phyloP scores from a whole-genome alignment of 2,888 invertebrate genomes.

The Nemotelus pantherinus region DNA sequence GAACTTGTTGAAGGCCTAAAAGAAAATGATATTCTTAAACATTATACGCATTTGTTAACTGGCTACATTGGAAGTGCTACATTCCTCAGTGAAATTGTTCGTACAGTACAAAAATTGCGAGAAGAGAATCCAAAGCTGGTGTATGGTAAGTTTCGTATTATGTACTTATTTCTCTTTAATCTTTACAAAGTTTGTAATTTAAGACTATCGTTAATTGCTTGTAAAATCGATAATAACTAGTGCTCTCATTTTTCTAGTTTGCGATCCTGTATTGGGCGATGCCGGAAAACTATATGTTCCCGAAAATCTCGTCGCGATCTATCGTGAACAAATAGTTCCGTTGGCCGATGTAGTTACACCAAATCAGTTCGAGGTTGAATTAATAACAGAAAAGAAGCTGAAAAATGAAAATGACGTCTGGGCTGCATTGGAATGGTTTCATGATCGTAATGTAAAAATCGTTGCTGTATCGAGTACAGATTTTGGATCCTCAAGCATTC shows the following conservation, averaged over 20 bases:
- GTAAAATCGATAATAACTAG: neutral
- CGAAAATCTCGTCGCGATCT: constrained; percentile 85
- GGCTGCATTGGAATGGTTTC: constrained; percentile 80
- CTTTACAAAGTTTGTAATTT: too few species aligned
- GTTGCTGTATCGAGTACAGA: constrained; percentile 90
- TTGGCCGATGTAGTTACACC: constrained; percentile 95
- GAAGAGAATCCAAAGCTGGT: constrained; percentile 80
- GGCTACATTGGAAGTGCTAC: constrained; percentile 92
- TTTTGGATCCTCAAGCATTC: constrained; percentile 70
- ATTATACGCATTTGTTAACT: constrained; percentile 89
- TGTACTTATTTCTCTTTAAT: too few species aligned
- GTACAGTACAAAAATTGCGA: constrained; percentile 80
- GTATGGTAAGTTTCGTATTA: constrained; percentile 74
- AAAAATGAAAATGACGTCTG: constrained; percentile 75
- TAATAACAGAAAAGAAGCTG: constrained; percentile 81
- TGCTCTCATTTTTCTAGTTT: constrained; percentile 72
- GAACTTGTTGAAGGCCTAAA: constrained; percentile 86
- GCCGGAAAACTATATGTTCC: constrained; percentile 96
- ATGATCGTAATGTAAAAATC: constrained; percentile 81
- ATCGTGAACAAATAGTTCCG: constrained; percentile 84
- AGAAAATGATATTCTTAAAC: constrained; percentile 77
- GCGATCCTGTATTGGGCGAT: constrained; percentile 99
- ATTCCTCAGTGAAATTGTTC: constrained; percentile 82
- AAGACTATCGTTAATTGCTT: neutral
- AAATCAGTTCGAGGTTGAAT: constrained; percentile 94